Percentiles rank a stretch among this genome's conserved stretches.
Conservation (phyloP, 2,113 vertebrate genomes). For the Mustela lutreola region DNA sequence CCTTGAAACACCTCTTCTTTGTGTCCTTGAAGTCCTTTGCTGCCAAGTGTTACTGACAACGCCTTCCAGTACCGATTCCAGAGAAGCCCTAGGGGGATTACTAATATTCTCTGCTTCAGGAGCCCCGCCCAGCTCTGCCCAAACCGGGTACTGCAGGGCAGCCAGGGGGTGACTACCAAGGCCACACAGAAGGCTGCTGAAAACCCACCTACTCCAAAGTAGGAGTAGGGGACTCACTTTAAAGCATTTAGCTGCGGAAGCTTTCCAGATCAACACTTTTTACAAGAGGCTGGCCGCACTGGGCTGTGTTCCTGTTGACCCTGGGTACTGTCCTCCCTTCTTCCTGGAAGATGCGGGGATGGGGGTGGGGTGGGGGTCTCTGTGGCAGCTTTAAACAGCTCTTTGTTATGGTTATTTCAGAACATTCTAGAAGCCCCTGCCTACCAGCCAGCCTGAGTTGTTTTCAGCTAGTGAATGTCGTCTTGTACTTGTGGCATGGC, state of each 20-base stretch:
- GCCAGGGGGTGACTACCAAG: not conserved
- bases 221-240: not conserved
- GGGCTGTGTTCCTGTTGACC: not conserved
- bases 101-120: not conserved
- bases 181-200: not conserved
- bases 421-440: not conserved
- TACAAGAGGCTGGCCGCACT: not conserved
- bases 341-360: not conserved
- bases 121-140: not conserved
- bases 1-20: not conserved
- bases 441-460: not conserved
- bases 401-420: constrained; percentile 20
- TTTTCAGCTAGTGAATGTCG: not conserved
- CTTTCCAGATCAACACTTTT: not conserved
- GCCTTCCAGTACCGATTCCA: not conserved
- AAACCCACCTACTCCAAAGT: not conserved
- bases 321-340: not conserved
- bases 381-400: not conserved
- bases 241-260: not conserved
- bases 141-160: not conserved
- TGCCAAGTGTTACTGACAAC: not conserved
- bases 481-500: not conserved
- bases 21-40: not conserved
- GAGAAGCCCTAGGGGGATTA: not conserved
- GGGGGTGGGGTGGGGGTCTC: not conserved